Evolutionary conservation across 2,113 vertebrate species (phyloP).

Genomic region (Tyrannus savana): DNA sequence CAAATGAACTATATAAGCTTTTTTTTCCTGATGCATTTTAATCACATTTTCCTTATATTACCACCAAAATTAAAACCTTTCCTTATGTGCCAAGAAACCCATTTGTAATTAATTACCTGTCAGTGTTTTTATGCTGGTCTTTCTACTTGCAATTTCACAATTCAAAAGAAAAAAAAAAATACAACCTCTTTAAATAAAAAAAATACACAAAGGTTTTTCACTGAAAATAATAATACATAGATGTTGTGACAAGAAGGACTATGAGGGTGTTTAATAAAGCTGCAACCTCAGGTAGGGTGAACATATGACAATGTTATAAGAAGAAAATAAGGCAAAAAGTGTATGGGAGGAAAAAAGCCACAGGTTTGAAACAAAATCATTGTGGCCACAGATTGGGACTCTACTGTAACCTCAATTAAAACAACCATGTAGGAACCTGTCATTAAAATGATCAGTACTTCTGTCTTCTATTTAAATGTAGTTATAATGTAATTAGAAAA

Average conservation of each 20-base stretch:
- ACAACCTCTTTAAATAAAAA: neutral
- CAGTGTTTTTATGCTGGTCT: conserved; percentile 5
- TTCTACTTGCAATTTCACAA: neutral
- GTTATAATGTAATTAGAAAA: neutral
- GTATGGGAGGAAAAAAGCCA: neutral
- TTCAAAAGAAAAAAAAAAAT: neutral
- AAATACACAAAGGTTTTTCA: neutral
- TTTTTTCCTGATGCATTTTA: neutral
- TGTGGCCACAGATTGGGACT: accelerated
- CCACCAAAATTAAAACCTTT: neutral
- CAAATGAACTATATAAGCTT: neutral
- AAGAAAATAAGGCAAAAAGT: neutral
- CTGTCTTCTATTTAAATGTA: neutral
- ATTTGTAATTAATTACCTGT: neutral
- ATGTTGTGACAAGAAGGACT: neutral
- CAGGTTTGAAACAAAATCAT: neutral
- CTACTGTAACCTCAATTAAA: neutral
- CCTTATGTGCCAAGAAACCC: neutral
- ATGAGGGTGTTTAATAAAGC: neutral
- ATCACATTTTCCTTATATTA: neutral
- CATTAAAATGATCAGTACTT: neutral
- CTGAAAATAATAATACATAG: neutral
- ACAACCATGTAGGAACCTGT: neutral
- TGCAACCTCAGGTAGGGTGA: neutral
- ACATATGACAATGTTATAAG: neutral